These are phyloP conservation scores for Muricea muricata DNA, from an alignment of 92 coral and sea anemone genomes.

Conservation along the genomic window DNA sequence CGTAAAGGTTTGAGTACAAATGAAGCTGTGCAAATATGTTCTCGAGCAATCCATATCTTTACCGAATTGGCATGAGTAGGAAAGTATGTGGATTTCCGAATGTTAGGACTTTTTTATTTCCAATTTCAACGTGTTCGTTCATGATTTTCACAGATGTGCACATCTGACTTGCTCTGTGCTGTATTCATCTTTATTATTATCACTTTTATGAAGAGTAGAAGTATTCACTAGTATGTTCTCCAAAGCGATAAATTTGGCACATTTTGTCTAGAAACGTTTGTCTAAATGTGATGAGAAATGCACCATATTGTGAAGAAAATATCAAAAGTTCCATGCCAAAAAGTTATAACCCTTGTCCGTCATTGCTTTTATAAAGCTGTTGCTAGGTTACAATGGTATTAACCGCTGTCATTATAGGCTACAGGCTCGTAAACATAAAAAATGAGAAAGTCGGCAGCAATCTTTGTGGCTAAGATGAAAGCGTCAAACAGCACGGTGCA, in stretches of 20 bases:
- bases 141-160: background rate
- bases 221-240: conserved; percentile 9
- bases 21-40: conserved; percentile 8
- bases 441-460: background rate
- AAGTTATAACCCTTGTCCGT: background rate
- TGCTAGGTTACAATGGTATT: conserved; percentile 8
- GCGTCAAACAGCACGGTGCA: conserved; percentile 8
- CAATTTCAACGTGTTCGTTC: background rate
- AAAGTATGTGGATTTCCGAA: conserved; percentile 10
- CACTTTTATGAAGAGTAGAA: background rate
- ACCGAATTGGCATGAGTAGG: background rate
- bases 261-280: conserved; percentile 1
- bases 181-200: background rate
- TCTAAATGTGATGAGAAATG: conserved; percentile 3
- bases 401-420: background rate
- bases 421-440: background rate
- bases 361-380: background rate
- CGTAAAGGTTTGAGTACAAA: background rate
- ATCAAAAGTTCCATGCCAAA: background rate
- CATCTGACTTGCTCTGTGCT: background rate
- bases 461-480: background rate
- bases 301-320: conserved; percentile 1
- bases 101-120: background rate
- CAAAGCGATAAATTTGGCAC: conserved; percentile 2
- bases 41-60: conserved; percentile 1